phyloP scores from a whole-genome alignment of 2,113 vertebrate genomes.

The Microcebus ravelobensis region DNA sequence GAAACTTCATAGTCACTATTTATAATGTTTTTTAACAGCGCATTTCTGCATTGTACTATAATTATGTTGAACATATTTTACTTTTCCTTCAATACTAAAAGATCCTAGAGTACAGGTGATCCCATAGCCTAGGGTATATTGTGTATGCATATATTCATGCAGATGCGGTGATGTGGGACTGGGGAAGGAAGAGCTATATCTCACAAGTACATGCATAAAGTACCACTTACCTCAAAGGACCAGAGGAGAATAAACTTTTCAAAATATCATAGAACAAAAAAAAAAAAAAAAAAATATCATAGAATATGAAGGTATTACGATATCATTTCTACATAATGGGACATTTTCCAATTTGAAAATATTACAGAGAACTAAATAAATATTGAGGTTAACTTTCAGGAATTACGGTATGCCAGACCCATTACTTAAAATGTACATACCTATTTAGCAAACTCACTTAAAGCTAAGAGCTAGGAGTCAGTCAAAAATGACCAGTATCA shows the following conservation, averaged over 20 bases:
- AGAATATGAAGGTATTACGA: not conserved
- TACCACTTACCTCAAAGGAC: not conserved
- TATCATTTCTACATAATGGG: not conserved
- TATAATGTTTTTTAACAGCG: not conserved
- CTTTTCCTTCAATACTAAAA: not conserved
- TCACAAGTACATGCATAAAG: not conserved
- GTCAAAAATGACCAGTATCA: not conserved
- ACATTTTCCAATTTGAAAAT: not conserved
- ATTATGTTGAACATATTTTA: not conserved
- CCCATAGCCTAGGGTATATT: not conserved
- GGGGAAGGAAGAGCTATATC: not conserved
- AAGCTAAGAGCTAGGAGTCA: not conserved
- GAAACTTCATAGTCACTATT: not conserved
- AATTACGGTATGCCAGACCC: not conserved
- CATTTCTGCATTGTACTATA: not conserved
- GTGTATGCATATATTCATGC: not conserved
- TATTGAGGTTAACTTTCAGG: not conserved
- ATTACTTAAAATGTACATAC: not conserved
- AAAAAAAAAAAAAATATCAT: constrained; percentile 18
- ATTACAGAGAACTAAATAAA: not conserved
- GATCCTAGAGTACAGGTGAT: not conserved
- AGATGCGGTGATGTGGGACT: not conserved
- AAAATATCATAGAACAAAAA: constrained; percentile 7
- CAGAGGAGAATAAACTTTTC: constrained; percentile 2
- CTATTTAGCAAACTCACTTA: not conserved